Evolutionary conservation across 2,113 vertebrate genomes (phyloP), one percentile per base, ranked within the genome.

Genomic region (Haemorhous mexicanus): DNA sequence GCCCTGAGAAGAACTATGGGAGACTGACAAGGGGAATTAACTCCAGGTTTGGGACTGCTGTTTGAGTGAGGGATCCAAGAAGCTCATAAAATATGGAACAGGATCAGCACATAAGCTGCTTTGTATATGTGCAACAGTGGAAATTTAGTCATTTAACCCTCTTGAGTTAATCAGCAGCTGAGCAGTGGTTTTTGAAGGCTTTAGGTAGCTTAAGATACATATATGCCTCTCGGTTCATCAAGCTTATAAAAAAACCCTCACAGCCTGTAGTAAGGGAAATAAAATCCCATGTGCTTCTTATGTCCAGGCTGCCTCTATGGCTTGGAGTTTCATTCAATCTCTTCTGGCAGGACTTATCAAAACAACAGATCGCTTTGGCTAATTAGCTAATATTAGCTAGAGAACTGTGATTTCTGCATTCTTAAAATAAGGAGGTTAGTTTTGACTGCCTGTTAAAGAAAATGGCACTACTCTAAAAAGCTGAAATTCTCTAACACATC

Each of bases 61-160:
- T 63, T 88, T 83, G 63, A 92, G 75, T 47, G 67, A 95, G 72
- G 39, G 72, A 89, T 92, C 64, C 94, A 87, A 83, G 59, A 80
- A 89, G 72, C 79, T 96, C 96, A 95, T 95, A 94, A 95, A 95
- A 96, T 97, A 93, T 92, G 93, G 83, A 96, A 79, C 76, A 94
- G 95, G 93, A 97, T 96, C 93, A 96, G 39, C 64, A 74, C 61
- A 70, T 95, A 95, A 96, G 86, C 94, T 77, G 75, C 95, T 96
- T 95, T 92, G 55, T 93, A 59, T 94, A 86, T 70, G 72, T 93
- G 91, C 83, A 93, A 93, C 72, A 90, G 90, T 89, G 91, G 91
- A 96, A 95, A 94, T 94, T 80, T 93, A 94, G 86, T 81, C 55
- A 63, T 84, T 94, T 96, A 95, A 89, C 92, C 76, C 79, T 86